Evolutionary conservation across 2,888 invertebrate genomes (phyloP).

Genomic region (Orchesella flavescens): DNA sequence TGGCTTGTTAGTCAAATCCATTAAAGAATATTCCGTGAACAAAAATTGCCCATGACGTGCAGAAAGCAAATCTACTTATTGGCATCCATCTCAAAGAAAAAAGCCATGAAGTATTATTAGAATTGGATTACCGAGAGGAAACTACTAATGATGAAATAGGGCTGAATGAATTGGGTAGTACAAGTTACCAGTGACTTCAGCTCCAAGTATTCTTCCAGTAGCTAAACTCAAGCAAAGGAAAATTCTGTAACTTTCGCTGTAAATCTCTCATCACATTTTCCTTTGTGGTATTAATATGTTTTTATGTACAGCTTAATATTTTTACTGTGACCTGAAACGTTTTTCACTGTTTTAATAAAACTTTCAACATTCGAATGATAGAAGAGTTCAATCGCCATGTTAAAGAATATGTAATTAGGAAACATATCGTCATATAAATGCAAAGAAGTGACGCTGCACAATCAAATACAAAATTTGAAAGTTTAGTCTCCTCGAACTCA

Average conservation of each 20-base stretch:
- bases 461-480: too few species aligned
- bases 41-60: neutral
- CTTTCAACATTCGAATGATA: neutral
- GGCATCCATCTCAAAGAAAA: neutral
- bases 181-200: neutral
- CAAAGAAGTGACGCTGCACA: too few species aligned
- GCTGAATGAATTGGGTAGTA: neutral
- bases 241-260: too few species aligned
- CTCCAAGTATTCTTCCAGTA: constrained; percentile 26
- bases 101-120: constrained; percentile 1
- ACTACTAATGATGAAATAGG: neutral
- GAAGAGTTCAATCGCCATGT: neutral
- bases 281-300: too few species aligned
- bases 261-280: too few species aligned
- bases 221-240: neutral
- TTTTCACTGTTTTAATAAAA: neutral
- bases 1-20: neutral
- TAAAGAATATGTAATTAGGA: neutral
- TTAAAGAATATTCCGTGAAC: neutral
- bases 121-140: constrained; percentile 8
- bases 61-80: neutral
- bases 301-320: neutral
- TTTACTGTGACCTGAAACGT: neutral
- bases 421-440: neutral
- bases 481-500: too few species aligned